These are phyloP conservation scores for Anoncus sp. DNA, from an alignment of 2,888 invertebrate species.

Conservation along the genomic window DNA sequence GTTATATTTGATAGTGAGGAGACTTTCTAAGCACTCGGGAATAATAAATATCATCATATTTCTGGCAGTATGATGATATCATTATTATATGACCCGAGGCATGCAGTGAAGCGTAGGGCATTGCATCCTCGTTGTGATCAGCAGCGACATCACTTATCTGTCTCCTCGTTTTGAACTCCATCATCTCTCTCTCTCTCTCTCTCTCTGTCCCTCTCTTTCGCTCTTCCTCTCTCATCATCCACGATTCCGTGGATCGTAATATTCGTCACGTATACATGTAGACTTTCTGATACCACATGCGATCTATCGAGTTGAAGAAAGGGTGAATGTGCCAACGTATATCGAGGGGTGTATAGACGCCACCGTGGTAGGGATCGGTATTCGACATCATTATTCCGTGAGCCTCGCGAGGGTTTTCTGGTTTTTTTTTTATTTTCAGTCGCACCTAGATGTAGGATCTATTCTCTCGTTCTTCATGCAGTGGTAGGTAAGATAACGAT, in stretches of 20 bases:
- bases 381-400: slow-evolving; percentile 54
- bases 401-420: slow-evolving; percentile 40
- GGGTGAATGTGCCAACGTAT: background rate
- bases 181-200: slow-evolving; percentile 11
- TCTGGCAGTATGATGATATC: slow-evolving; percentile 39
- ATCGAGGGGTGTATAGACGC: slow-evolving; percentile 4
- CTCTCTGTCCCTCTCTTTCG: too few relatives aligned
- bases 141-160: slow-evolving; percentile 30
- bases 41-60: slow-evolving; percentile 8
- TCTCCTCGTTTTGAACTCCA: slow-evolving; percentile 35
- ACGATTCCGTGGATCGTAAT: slow-evolving; percentile 16
- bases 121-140: slow-evolving; percentile 13
- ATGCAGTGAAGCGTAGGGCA: slow-evolving; percentile 28
- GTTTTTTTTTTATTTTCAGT: slow-evolving; percentile 18
- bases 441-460: background rate
- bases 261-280: slow-evolving; percentile 8
- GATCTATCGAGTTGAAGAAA: background rate
- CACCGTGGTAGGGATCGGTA: slow-evolving; percentile 12
- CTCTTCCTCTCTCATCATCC: slow-evolving; percentile 3
- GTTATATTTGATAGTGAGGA: background rate
- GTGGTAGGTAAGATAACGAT: slow-evolving; percentile 14
- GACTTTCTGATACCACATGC: background rate
- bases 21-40: slow-evolving; percentile 23
- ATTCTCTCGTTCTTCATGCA: slow-evolving; percentile 13
- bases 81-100: slow-evolving; percentile 48